Percentiles rank a stretch among this genome's conserved stretches.
phyloP scores from a whole-genome alignment of 2,888 invertebrate species.

The Luperina testacea region DNA sequence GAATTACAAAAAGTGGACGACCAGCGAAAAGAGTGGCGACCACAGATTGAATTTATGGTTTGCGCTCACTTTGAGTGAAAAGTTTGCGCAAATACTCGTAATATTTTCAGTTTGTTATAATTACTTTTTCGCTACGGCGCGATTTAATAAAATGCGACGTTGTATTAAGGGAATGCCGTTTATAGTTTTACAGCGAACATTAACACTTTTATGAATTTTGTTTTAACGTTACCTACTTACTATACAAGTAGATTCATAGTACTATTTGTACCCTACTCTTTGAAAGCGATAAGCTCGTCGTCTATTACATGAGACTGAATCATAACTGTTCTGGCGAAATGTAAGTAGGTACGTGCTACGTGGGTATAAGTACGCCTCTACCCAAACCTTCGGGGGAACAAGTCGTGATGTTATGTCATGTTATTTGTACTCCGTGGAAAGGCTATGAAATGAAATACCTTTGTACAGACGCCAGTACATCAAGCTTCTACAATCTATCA shows the following conservation, averaged over 20 bases:
- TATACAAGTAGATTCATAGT: neutral
- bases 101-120: conserved; percentile 71
- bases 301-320: neutral
- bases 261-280: neutral
- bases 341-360: neutral
- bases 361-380: neutral
- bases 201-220: conserved; percentile 1
- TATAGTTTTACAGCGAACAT: conserved; percentile 21
- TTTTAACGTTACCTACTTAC: neutral
- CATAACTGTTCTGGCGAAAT: neutral
- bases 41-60: conserved; percentile 87
- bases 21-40: conserved; percentile 81
- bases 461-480: neutral
- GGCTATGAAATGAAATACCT: neutral
- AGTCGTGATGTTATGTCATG: neutral
- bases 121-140: conserved; percentile 57
- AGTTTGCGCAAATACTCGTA: conserved; percentile 78
- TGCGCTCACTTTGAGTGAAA: conserved; percentile 78
- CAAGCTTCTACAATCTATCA: too few species aligned
- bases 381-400: neutral
- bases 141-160: conserved; percentile 51
- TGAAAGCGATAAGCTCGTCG: neutral
- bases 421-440: neutral
- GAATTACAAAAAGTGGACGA: conserved; percentile 85
- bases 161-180: conserved; percentile 39